phyloP scores from a whole-genome alignment of 2,113 vertebrate genomes.

The Pygoscelis adeliae region DNA sequence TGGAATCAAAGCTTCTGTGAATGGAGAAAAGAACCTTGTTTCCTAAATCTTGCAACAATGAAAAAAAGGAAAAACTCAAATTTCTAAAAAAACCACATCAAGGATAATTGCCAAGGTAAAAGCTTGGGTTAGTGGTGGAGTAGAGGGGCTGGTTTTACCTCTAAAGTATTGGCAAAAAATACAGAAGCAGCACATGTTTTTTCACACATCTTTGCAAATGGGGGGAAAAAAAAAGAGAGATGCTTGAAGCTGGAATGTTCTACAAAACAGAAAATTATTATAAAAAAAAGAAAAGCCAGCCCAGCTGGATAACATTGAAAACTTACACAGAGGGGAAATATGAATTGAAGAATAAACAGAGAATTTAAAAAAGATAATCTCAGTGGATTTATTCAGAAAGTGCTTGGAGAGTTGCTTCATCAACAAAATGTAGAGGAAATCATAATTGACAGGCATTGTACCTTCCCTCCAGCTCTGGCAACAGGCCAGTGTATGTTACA shows the following conservation, averaged over 20 bases:
- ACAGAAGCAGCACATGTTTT: not conserved
- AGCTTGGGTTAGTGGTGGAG: fast-evolving
- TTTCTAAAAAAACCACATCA: fast-evolving
- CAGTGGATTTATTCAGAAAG: not conserved
- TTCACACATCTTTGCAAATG: not conserved
- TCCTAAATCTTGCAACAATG: not conserved
- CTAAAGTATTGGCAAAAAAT: not conserved
- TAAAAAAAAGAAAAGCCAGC: not conserved
- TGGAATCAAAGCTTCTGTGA: not conserved
- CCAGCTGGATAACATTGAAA: not conserved
- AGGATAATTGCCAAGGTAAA: not conserved
- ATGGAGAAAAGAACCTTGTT: not conserved
- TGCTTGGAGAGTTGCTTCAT: not conserved
- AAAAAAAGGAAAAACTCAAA: not conserved
- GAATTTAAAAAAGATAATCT: not conserved
- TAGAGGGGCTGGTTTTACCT: fast-evolving
- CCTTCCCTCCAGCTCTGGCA: not conserved
- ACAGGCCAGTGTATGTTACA: not conserved
- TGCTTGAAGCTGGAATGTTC: not conserved
- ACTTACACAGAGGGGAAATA: not conserved
- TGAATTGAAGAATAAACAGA: not conserved
- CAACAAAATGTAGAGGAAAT: not conserved
- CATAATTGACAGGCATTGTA: not conserved
- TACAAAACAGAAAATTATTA: not conserved
- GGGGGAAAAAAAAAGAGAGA: not conserved